A percentile compares a stretch with the other conserved stretches of the same genome.
phyloP scores from a whole-genome alignment of 1,140 invertebrate genomes.

The Pogonomyrmex californicus region DNA sequence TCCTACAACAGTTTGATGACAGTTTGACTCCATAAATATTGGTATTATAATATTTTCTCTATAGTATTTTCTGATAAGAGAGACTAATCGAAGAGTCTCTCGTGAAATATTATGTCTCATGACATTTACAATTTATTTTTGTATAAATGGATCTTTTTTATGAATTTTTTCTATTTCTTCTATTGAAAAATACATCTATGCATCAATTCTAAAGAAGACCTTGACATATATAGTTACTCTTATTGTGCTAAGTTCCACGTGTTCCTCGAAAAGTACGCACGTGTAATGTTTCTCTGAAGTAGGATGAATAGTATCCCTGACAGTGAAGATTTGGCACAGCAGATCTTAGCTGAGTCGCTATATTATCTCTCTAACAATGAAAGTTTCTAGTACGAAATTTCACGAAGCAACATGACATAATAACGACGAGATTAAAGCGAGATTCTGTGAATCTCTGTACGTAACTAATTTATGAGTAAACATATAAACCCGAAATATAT shows the following conservation, averaged over 20 bases:
- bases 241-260: not conserved
- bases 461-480: slow-evolving; percentile 12
- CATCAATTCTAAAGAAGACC: not conserved
- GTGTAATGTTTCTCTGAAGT: not conserved
- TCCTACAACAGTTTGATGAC: not conserved
- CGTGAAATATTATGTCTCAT: not conserved
- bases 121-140: not conserved
- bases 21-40: not conserved
- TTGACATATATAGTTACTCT: not conserved
- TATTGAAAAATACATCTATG: not conserved
- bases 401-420: slow-evolving; percentile 27
- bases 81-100: not conserved
- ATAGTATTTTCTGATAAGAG: not conserved
- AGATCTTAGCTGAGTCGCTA: not conserved
- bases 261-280: not conserved
- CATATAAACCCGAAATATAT: not conserved
- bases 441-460: not conserved
- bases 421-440: not conserved
- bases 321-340: slow-evolving; percentile 8
- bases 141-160: not conserved
- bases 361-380: slow-evolving; percentile 31
- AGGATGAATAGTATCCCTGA: slow-evolving; percentile 13
- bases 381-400: slow-evolving; percentile 18
- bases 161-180: not conserved
- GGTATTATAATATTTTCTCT: too few relatives aligned